These are phyloP conservation scores for Numida meleagris DNA, from an alignment of 2,113 vertebrate genomes.

Conservation along the genomic window DNA sequence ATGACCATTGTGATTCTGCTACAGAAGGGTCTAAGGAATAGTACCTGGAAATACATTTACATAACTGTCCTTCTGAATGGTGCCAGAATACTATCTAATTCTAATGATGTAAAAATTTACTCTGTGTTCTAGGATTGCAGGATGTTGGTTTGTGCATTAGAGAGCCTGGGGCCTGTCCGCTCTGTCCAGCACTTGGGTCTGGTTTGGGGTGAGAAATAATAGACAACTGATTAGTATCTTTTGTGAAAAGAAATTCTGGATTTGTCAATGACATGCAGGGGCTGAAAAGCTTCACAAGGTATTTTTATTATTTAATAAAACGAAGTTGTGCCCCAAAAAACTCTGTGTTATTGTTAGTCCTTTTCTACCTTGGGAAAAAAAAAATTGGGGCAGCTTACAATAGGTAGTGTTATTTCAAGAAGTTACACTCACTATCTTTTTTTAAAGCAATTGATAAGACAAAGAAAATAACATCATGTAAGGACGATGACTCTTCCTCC, in stretches of 20 bases:
- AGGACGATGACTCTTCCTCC: background rate
- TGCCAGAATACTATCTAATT: background rate
- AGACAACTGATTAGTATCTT: background rate
- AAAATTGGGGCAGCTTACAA: background rate
- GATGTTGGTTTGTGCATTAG: too few relatives aligned
- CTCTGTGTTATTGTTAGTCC: background rate
- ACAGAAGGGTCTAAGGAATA: background rate
- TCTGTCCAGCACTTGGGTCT: background rate
- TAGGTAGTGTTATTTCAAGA: background rate
- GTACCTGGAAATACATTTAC: background rate
- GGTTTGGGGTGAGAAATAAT: rapidly evolving
- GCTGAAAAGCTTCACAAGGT: background rate
- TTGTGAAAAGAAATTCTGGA: background rate
- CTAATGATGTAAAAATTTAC: background rate
- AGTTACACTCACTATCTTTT: background rate
- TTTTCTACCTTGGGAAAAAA: background rate
- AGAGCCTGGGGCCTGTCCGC: background rate
- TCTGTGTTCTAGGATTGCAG: background rate
- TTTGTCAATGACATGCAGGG: background rate
- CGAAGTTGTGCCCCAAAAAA: background rate
- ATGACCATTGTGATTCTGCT: background rate
- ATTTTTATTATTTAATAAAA: background rate
- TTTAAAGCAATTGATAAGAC: background rate
- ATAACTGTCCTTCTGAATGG: background rate
- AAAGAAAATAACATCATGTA: background rate